Percentiles rank a stretch among this genome's conserved stretches.
These are phyloP conservation scores for Orius insidiosus DNA, from an alignment of 1,140 invertebrate species.

Conservation along the genomic window DNA sequence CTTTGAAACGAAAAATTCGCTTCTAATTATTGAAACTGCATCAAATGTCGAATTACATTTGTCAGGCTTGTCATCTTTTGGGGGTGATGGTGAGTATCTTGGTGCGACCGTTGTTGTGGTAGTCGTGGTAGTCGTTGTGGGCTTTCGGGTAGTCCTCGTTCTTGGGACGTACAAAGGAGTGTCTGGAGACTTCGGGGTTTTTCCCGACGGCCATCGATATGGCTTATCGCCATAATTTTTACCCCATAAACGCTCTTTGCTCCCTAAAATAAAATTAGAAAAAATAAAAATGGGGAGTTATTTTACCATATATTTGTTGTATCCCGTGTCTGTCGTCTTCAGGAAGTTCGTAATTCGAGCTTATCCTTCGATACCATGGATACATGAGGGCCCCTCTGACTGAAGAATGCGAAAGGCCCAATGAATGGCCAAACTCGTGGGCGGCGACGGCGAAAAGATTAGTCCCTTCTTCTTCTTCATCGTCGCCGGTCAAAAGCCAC, in stretches of 20 bases:
- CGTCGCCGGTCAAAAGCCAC: conserved; percentile 46
- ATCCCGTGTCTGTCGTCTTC: conserved; percentile 79
- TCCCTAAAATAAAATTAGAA: conserved; percentile 34
- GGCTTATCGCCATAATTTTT: conserved; percentile 26
- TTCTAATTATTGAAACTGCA: conserved; percentile 68
- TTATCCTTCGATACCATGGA: conserved; percentile 65
- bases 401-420: conserved; percentile 79
- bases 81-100: conserved; percentile 26
- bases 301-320: conserved; percentile 66
- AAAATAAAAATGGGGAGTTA: conserved; percentile 17
- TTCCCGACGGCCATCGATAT: conserved; percentile 10
- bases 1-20: conserved; percentile 85
- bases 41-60: conserved; percentile 75
- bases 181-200: conserved; percentile 16
- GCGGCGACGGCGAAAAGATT: conserved; percentile 80
- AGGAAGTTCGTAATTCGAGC: conserved; percentile 46
- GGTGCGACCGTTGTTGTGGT: conserved; percentile 23
- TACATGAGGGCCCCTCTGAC: conserved; percentile 81
- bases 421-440: conserved; percentile 86
- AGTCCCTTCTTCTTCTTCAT: conserved; percentile 35
- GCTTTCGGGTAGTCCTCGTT: conserved; percentile 11
- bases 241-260: conserved; percentile 42
- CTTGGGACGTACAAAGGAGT: conserved; percentile 5
- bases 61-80: conserved; percentile 39
- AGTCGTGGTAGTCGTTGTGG: conserved; percentile 17